Conservation (phyloP, 1,140 invertebrate species). For the Samia ricini region DNA sequence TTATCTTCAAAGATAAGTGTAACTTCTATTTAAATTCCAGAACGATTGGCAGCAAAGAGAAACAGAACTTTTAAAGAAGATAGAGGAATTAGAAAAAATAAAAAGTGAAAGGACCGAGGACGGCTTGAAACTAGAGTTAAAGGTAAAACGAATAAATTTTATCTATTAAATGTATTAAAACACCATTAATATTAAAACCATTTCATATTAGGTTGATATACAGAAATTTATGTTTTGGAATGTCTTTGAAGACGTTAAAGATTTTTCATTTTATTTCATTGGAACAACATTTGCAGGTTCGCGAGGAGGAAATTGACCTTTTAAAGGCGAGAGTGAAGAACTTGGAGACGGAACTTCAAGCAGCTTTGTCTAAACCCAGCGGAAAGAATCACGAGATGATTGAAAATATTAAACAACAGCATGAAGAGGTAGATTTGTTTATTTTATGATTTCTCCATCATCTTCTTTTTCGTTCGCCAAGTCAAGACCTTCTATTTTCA, state of each 20-base stretch:
- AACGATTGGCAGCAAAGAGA: constrained; percentile 62
- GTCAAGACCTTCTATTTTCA: no score
- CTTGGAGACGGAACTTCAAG: constrained; percentile 69
- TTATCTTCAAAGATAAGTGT: not conserved
- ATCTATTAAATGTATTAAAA: no score
- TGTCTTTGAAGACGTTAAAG: no score
- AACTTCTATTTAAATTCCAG: constrained; percentile 26
- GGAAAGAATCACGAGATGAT: constrained; percentile 74
- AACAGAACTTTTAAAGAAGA: constrained; percentile 61
- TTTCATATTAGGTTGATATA: no score
- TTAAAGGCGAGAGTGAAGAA: constrained; percentile 67
- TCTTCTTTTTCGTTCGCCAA: not conserved
- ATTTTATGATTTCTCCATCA: not conserved
- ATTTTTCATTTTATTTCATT: no score
- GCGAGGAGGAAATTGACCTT: constrained; percentile 71
- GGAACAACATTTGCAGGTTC: constrained; percentile 41
- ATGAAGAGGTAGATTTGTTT: constrained; percentile 59
- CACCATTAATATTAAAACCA: no score
- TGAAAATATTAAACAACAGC: constrained; percentile 71
- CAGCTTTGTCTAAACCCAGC: constrained; percentile 66
- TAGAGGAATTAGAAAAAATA: constrained; percentile 59
- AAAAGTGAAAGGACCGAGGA: constrained; percentile 59
- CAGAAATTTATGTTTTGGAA: no score
- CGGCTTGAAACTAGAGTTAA: constrained; percentile 57
- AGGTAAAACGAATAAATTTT: constrained; percentile 47